Percentiles rank a stretch among this genome's conserved stretches.
These are phyloP conservation scores for Agelastica alni DNA, from an alignment of 2,888 invertebrate genomes.

Conservation along the genomic window DNA sequence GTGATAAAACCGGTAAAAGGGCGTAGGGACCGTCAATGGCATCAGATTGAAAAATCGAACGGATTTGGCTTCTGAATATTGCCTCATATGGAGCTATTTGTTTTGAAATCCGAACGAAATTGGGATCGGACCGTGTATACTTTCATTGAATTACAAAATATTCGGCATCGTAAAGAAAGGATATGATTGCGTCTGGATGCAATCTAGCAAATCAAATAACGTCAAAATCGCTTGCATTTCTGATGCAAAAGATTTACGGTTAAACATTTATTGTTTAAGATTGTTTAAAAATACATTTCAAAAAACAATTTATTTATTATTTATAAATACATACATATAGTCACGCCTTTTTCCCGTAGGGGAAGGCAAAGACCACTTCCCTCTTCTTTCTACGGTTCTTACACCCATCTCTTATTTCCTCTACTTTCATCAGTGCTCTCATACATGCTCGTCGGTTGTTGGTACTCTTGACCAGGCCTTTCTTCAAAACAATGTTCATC, in stretches of 20 bases:
- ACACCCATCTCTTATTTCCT: too few relatives aligned
- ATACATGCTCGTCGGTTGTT: too few relatives aligned
- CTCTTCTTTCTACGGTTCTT: too few relatives aligned
- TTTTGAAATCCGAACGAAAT: constrained; percentile 20
- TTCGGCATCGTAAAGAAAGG: constrained; percentile 16
- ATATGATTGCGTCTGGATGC: constrained; percentile 26
- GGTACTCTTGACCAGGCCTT: too few relatives aligned
- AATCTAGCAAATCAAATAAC: constrained; percentile 29
- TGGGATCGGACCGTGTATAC: constrained; percentile 14
- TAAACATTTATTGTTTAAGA: too few relatives aligned
- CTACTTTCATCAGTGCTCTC: too few relatives aligned
- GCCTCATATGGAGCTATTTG: constrained; percentile 23
- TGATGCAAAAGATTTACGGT: constrained; percentile 21
- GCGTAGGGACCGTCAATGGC: not conserved
- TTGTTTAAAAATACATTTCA: too few relatives aligned
- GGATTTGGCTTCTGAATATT: constrained; percentile 21
- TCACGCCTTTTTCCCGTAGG: too few relatives aligned
- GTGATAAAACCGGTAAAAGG: constrained; percentile 7
- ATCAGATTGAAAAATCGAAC: constrained; percentile 15
- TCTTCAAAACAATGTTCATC: too few relatives aligned
- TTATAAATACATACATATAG: too few relatives aligned
- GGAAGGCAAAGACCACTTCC: too few relatives aligned
- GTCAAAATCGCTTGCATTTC: constrained; percentile 22
- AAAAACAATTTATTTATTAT: too few relatives aligned
- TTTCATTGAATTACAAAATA: constrained; percentile 25